Percentiles rank a stretch among this genome's conserved stretches.
Conservation (phyloP, 2,113 vertebrate genomes). For the Pyxicephalus adspersus region DNA sequence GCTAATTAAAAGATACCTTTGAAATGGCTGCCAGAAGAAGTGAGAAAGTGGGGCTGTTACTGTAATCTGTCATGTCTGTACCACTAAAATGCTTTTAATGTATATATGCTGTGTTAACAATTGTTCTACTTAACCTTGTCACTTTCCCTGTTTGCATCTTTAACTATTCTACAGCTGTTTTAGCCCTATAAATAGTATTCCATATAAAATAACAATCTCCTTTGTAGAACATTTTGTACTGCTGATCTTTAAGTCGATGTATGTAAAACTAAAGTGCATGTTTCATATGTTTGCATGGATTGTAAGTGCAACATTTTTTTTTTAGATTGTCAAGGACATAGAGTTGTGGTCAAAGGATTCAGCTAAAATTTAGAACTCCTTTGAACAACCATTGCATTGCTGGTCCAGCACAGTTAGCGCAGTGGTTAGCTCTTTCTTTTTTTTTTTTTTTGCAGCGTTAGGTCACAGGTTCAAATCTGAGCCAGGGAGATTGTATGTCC, state of each 20-base stretch:
- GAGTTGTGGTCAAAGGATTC: no score
- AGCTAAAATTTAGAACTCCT: no score
- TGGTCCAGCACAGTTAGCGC: no score
- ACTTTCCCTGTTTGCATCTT: not conserved
- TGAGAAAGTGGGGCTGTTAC: not conserved
- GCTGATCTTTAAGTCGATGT: not conserved
- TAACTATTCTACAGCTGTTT: not conserved
- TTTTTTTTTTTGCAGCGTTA: no score
- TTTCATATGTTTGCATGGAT: no score
- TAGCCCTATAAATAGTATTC: not conserved
- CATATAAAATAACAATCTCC: not conserved
- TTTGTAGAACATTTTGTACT: not conserved
- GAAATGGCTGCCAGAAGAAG: not conserved
- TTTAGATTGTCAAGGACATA: no score
- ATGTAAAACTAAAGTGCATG: no score
- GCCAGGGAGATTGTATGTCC: no score
- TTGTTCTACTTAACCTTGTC: slow-evolving; percentile 11
- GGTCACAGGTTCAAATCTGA: no score
- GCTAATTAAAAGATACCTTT: not conserved
- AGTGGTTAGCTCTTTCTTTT: no score
- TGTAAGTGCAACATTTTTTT: no score
- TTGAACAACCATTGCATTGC: no score
- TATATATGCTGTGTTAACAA: slow-evolving; percentile 1
- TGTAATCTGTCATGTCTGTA: not conserved
- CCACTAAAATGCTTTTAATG: not conserved